Evolutionary conservation across 2,797 vertebrate genomes (phyloP).

Genomic region (Percopsis omiscomaycus): DNA sequence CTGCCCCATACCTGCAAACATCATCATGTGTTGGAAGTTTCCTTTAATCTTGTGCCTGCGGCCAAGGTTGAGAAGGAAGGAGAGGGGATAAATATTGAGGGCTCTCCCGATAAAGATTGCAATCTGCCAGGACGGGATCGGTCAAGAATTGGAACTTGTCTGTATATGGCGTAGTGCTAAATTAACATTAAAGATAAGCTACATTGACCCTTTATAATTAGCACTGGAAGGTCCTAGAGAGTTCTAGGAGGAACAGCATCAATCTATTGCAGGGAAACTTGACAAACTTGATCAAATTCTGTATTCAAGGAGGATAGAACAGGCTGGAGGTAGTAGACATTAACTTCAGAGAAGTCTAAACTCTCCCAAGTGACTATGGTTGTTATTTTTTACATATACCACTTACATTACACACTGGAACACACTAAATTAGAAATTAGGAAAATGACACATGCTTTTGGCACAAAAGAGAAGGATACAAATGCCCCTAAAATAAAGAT

Average conservation of each 20-base stretch:
- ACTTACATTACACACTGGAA: neutral
- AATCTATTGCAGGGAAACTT: constrained; percentile 2
- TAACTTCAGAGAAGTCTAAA: constrained; percentile 2
- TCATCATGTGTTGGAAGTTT: constrained; percentile 99
- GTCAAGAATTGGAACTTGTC: constrained; percentile 67
- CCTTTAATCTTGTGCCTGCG: constrained; percentile 93
- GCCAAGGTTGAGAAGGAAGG: constrained; percentile 93
- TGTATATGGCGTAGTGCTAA: neutral
- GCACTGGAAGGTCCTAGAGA: neutral
- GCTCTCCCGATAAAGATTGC: constrained; percentile 94
- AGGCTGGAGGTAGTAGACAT: neutral
- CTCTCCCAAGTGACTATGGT: neutral
- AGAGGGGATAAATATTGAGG: constrained; percentile 93
- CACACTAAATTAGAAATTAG: neutral
- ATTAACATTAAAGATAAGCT: no score
- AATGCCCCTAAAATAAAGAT: constrained; percentile 94
- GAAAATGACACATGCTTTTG: neutral
- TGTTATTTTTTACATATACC: no score
- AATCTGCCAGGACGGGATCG: constrained; percentile 70
- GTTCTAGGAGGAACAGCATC: neutral
- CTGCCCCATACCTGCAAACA: constrained; percentile 89
- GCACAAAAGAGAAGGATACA: constrained; percentile 84
- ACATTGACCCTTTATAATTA: neutral
- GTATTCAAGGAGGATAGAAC: neutral
- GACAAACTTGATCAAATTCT: constrained; percentile 1